Percentiles rank a stretch among this genome's conserved stretches.
phyloP scores from a whole-genome alignment of 2,113 vertebrate species.

The Eulemur macaco region DNA sequence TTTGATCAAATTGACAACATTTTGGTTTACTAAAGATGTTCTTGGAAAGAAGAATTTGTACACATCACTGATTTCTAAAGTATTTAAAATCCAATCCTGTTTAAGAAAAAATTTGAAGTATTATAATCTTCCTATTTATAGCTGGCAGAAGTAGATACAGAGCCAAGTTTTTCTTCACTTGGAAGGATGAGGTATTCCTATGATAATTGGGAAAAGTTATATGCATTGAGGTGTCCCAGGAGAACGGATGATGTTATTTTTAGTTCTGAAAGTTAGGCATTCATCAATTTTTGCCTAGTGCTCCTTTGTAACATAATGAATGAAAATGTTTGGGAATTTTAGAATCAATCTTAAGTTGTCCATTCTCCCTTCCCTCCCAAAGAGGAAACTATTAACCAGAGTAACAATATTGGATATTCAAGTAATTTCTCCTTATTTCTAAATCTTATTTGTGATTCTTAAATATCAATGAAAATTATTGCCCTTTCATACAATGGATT shows the following conservation, averaged over 20 bases:
- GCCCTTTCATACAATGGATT: background rate
- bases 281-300: background rate
- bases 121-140: constrained; percentile 12
- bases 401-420: background rate
- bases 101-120: background rate
- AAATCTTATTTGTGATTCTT: background rate
- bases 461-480: background rate
- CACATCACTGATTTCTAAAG: background rate
- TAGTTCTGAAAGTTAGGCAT: background rate
- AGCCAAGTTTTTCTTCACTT: background rate
- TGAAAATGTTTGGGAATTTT: background rate
- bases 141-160: background rate
- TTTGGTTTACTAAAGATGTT: constrained; percentile 32
- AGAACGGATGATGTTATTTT: constrained; percentile 32
- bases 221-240: background rate
- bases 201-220: constrained; percentile 21
- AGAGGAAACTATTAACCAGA: background rate
- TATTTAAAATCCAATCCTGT: constrained; percentile 22
- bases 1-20: background rate
- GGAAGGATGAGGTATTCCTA: background rate
- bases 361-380: no score
- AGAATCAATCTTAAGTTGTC: constrained; percentile 11
- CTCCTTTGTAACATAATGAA: constrained; percentile 12
- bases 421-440: background rate
- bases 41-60: background rate